phyloP scores from a whole-genome alignment of 2,113 vertebrate species.

The Zootoca vivipara region DNA sequence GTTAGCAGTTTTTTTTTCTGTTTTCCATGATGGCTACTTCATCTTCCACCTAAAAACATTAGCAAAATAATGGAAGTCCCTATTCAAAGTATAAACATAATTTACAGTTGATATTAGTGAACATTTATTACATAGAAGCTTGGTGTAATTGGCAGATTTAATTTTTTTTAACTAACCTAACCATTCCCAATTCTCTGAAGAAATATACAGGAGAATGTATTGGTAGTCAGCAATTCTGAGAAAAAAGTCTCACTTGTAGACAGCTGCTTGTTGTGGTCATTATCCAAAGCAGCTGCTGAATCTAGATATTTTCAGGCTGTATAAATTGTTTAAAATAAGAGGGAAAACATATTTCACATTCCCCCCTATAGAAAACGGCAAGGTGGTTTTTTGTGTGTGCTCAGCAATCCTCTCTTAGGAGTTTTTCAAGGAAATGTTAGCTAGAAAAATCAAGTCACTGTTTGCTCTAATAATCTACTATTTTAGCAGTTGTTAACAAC shows the following conservation, averaged over 20 bases:
- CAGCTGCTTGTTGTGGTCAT: conserved; percentile 11
- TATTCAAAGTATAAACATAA: background rate
- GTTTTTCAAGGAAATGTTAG: background rate
- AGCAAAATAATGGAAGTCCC: background rate
- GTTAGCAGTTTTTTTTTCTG: background rate
- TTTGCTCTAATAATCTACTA: fast-evolving
- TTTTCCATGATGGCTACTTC: background rate
- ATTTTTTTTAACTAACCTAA: background rate
- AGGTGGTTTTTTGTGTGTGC: background rate
- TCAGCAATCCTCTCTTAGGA: background rate
- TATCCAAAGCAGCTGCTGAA: background rate
- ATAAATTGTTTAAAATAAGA: conserved; percentile 18
- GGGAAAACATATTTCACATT: background rate
- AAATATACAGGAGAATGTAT: background rate
- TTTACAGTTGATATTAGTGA: background rate
- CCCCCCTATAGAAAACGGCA: background rate
- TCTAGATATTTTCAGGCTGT: conserved; percentile 1
- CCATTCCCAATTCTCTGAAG: conserved; percentile 17
- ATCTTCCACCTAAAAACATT: background rate
- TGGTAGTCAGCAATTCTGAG: conserved; percentile 7
- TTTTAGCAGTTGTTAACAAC: background rate
- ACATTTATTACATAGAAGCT: background rate
- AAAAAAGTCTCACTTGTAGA: conserved; percentile 18
- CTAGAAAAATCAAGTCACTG: background rate
- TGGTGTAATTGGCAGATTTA: background rate